Percentiles rank a stretch among this genome's conserved stretches.
phyloP scores from a whole-genome alignment of 2,113 vertebrate species.

The Oncorhynchus clarkii region DNA sequence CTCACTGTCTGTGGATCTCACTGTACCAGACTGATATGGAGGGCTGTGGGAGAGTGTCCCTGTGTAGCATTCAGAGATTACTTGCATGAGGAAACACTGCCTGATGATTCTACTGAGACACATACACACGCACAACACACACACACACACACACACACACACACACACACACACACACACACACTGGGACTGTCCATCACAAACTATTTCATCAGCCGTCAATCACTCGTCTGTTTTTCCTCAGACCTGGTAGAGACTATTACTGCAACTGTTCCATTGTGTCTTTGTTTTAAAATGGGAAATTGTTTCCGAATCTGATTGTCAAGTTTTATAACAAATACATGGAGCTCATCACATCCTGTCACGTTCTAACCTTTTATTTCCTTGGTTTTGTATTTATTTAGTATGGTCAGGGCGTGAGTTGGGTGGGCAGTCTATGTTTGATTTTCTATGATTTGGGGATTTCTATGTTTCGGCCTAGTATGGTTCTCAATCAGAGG shows the following conservation, averaged over 20 bases:
- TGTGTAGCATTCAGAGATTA: not conserved
- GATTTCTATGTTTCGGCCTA: no score
- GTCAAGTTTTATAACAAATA: conserved; percentile 50
- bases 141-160: not conserved
- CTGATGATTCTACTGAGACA: not conserved
- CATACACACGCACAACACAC: not conserved
- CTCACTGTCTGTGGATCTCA: conserved; percentile 46
- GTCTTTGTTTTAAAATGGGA: conserved; percentile 54
- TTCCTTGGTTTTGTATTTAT: no score
- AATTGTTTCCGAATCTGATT: conserved; percentile 51
- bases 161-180: not conserved
- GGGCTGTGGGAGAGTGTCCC: conserved; percentile 27
- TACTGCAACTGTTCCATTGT: conserved; percentile 38
- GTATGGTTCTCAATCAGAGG: no score
- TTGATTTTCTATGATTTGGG: no score
- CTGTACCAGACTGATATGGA: conserved; percentile 23
- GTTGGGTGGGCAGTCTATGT: no score
- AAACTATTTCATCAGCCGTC: conserved; percentile 38
- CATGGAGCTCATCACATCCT: conserved; percentile 57
- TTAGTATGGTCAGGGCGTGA: no score
- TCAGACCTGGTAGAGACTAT: conserved; percentile 31
- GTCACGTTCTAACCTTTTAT: not conserved
- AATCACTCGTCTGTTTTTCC: conserved; percentile 43
- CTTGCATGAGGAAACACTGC: not conserved
- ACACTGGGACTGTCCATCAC: not conserved